A percentile compares a stretch with the other conserved stretches of the same genome.
Conservation (phyloP, 2,888 invertebrate species). For the Conistra vaccinii region DNA sequence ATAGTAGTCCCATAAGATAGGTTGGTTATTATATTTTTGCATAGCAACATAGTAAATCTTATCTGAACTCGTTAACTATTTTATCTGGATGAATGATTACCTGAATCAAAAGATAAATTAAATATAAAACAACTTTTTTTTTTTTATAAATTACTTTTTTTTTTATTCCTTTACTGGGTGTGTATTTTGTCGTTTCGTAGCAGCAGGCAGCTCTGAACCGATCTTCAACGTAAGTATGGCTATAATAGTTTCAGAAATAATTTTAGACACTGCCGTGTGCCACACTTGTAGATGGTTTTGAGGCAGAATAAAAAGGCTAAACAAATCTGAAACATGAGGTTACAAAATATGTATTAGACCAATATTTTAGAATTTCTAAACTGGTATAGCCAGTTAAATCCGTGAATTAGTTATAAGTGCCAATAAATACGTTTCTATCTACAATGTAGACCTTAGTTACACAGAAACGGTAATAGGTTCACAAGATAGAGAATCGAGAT, state of each 20-base stretch:
- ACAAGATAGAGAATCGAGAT: background rate
- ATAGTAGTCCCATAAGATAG: background rate
- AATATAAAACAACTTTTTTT: background rate
- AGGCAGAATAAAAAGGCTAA: background rate
- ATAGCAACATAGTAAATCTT: slow-evolving; percentile 22
- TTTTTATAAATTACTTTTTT: background rate
- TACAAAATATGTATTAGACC: too few species aligned
- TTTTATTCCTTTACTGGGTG: background rate
- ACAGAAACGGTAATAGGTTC: background rate
- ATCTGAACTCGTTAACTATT: slow-evolving; percentile 9
- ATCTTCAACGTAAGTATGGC: slow-evolving; percentile 26
- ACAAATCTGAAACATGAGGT: background rate
- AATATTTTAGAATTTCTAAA: too few species aligned
- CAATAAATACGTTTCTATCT: background rate
- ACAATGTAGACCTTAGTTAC: background rate
- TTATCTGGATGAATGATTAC: slow-evolving; percentile 21
- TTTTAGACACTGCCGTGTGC: background rate
- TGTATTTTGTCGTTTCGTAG: background rate
- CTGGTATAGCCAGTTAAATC: background rate
- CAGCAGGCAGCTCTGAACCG: background rate
- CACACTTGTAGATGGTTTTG: background rate
- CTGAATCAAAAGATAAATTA: slow-evolving; percentile 5
- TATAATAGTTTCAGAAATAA: background rate
- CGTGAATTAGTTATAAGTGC: background rate
- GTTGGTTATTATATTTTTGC: slow-evolving; percentile 10